Base-by-base conservation (phyloP, 2,888 invertebrate species). In the Trilocha varians region DNA sequence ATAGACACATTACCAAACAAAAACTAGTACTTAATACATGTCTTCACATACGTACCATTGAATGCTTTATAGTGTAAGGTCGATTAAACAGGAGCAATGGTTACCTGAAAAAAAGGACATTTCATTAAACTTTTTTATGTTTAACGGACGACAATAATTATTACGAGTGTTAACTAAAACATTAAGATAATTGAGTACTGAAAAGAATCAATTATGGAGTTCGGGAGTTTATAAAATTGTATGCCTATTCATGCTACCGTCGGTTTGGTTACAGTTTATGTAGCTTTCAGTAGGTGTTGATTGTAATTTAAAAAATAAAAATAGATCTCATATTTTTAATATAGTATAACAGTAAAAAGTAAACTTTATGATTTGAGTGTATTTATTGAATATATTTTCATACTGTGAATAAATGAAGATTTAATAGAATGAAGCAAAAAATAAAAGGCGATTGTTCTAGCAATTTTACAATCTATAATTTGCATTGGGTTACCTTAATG, bases 101-200 rank as follows among this genome's bases (percentile, higher is more conserved):
- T 73, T 79, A 82, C 82, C 82, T 80, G 82, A 57, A 75, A 79
- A 66, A 57, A 55, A 46, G 59, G n/a, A n/a, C n/a, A n/a, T n/a
- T n/a, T n/a, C n/a, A 63, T 63, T 50, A 57, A 62, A 65, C 59
- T 36, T 48, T 53, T 63, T 68, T 63, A 65, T 70, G 68, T 61
- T 59, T 57, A 59, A 49, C 46, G 45, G 54, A 63, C 53, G 55
- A 57, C 52, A 55, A 49, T 56, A 55, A 56, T 62, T 65, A 65
- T 64, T 50, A 43, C 40, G 44, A 51, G 59, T 59, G 57, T 58
- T 53, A n/a, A 32, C 11, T 14, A 48, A 48, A 58, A 53, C 48
- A 43, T 43, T 41, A 59, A 54, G 60, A 55, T 65, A 66, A 69
- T 71, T 70, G 62, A 68, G 63, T 67, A 70, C 69, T 67, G 69